These are phyloP conservation scores for Ormia ochracea DNA, from an alignment of 2,888 invertebrate genomes.

Conservation along the genomic window DNA sequence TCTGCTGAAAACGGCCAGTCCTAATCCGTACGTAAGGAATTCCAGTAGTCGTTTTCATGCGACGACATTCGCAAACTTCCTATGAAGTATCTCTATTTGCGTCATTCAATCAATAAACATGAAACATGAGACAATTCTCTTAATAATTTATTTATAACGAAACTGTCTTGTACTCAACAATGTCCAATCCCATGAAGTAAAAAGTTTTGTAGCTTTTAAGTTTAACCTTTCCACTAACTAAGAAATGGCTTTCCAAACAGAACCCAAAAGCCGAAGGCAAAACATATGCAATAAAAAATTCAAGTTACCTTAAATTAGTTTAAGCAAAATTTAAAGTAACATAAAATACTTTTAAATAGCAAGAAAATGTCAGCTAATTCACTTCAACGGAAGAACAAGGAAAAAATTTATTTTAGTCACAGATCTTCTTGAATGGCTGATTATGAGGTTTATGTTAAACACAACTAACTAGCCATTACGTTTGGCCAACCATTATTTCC, in stretches of 20 bases:
- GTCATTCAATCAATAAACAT: too few relatives aligned
- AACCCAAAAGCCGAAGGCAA: neutral
- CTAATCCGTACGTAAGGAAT: too few relatives aligned
- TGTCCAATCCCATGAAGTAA: too few relatives aligned
- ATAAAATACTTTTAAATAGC: conserved; percentile 10
- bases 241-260: neutral
- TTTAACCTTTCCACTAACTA: too few relatives aligned
- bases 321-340: conserved; percentile 12
- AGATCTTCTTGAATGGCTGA: conserved; percentile 33
- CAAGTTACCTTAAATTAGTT: neutral
- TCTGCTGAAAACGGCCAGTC: too few relatives aligned
- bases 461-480: neutral
- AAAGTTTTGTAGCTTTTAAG: too few relatives aligned
- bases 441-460: conserved; percentile 8
- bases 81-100: too few relatives aligned
- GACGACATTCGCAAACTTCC: too few relatives aligned
- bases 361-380: conserved; percentile 53
- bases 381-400: conserved; percentile 4
- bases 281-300: neutral
- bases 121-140: too few relatives aligned
- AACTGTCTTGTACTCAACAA: too few relatives aligned
- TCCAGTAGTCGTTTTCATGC: too few relatives aligned
- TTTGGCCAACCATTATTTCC: neutral
- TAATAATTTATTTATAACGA: too few relatives aligned
- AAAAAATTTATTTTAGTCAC: conserved; percentile 12